phyloP scores from a whole-genome alignment of 2,888 invertebrate species.

The Myathropa florea region DNA sequence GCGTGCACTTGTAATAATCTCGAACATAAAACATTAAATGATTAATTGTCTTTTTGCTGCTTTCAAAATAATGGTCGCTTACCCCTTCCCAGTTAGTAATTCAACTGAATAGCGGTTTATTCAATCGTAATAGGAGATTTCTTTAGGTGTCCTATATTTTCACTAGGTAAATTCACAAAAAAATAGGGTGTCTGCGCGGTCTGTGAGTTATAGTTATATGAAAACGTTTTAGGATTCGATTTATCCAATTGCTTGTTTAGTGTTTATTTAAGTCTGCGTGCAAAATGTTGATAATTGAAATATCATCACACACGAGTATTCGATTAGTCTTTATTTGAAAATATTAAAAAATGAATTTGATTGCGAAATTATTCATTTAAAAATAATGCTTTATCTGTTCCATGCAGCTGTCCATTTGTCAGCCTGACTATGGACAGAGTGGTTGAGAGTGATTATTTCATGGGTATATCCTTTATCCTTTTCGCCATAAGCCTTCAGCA shows the following conservation, averaged over 20 bases:
- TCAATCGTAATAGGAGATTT: neutral
- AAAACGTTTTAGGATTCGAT: neutral
- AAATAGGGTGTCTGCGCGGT: too few relatives aligned
- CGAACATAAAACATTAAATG: neutral
- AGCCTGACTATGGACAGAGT: neutral
- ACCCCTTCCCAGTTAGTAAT: neutral
- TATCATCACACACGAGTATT: neutral
- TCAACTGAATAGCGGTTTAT: neutral
- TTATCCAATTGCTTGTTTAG: neutral
- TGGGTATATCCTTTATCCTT: neutral
- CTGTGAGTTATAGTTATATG: too few relatives aligned
- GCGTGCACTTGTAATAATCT: too few relatives aligned
- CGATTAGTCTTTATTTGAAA: neutral
- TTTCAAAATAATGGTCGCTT: neutral
- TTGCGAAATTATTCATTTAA: neutral
- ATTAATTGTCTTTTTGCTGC: neutral
- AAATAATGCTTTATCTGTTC: constrained; percentile 4
- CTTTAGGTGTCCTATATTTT: neutral
- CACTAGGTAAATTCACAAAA: too few relatives aligned
- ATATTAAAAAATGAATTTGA: neutral
- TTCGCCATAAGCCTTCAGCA: neutral
- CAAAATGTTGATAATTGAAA: constrained; percentile 1
- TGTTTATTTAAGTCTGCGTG: neutral
- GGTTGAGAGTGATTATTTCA: neutral
- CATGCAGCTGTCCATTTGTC: neutral